Conservation (phyloP, 2,113 vertebrate species). For the Atractosteus spatula region DNA sequence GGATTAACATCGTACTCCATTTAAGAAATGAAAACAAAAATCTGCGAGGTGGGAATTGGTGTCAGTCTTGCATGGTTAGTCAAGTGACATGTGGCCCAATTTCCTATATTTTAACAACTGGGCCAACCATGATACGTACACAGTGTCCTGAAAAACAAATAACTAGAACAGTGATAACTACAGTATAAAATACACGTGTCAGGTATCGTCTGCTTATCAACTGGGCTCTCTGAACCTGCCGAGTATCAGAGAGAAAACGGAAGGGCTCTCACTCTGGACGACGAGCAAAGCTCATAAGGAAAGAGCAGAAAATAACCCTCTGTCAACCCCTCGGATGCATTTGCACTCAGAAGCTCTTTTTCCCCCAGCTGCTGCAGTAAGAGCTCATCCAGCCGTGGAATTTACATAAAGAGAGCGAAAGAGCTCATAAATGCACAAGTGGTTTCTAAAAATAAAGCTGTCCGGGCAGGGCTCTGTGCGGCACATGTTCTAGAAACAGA, state of each 20-base stretch:
- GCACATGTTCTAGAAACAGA: background rate
- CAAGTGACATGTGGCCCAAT: too few species aligned
- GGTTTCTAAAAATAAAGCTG: conserved; percentile 1
- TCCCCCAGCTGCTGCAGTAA: background rate
- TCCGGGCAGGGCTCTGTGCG: background rate
- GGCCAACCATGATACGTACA: too few species aligned
- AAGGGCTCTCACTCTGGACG: background rate
- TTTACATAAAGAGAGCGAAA: conserved; percentile 12
- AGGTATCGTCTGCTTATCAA: background rate
- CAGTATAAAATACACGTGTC: background rate
- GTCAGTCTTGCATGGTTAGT: too few species aligned
- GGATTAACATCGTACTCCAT: too few species aligned
- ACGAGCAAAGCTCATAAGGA: background rate
- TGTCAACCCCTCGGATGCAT: background rate
- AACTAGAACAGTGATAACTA: too few species aligned
- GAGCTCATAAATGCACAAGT: conserved; percentile 30
- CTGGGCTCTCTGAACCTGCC: background rate
- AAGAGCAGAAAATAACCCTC: background rate
- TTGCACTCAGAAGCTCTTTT: background rate
- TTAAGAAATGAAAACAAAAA: too few species aligned
- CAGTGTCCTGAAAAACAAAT: too few species aligned
- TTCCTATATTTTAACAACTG: too few species aligned
- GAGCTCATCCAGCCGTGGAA: background rate
- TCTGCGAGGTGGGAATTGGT: too few species aligned
- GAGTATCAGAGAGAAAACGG: background rate